Conservation (phyloP, 2,888 invertebrate genomes). For the Melipona bicolor region DNA sequence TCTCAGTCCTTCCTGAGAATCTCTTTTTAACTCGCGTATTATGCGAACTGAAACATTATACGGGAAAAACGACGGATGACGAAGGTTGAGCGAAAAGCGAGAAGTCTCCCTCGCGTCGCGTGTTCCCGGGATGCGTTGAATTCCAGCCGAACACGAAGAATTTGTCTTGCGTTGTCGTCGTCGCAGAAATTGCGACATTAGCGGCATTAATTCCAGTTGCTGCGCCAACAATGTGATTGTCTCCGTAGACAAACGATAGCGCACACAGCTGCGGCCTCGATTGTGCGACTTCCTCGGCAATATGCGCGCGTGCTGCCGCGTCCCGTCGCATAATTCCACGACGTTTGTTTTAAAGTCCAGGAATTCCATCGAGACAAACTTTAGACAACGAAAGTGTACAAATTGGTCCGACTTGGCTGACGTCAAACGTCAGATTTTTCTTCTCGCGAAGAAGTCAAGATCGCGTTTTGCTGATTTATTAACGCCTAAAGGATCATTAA, state of each 20-base stretch:
- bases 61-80: too few species aligned
- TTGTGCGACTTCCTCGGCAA: slow-evolving; percentile 27
- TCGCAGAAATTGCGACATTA: slow-evolving; percentile 15
- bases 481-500: too few species aligned
- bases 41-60: too few species aligned
- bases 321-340: slow-evolving; percentile 39
- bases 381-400: not conserved
- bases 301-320: slow-evolving; percentile 17
- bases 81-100: too few species aligned
- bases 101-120: too few species aligned
- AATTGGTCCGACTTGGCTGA: slow-evolving; percentile 18
- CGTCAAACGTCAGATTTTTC: not conserved
- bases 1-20: too few species aligned
- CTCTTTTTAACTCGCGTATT: too few species aligned
- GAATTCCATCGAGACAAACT: slow-evolving; percentile 35
- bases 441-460: too few species aligned
- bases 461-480: too few species aligned
- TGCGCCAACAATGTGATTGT: slow-evolving; percentile 20
- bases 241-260: slow-evolving; percentile 19
- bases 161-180: not conserved
- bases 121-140: not conserved
- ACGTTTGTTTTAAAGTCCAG: slow-evolving; percentile 34
- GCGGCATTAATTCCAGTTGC: slow-evolving; percentile 24
- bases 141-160: not conserved
- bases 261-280: slow-evolving; percentile 19